phyloP scores from a whole-genome alignment of 2,797 vertebrate genomes.

The Crenichthys baileyi region DNA sequence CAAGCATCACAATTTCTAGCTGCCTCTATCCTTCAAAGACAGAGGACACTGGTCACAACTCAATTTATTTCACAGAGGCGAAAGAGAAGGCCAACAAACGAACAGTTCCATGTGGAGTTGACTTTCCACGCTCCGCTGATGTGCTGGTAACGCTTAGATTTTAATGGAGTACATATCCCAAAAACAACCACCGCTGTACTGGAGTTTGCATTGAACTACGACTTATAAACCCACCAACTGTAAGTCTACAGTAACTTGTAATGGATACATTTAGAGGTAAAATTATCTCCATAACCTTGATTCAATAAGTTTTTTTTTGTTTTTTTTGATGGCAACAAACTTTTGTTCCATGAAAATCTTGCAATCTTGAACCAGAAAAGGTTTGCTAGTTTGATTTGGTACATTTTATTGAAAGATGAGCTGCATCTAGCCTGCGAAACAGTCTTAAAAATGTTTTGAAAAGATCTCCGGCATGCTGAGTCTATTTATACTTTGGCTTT shows the following conservation, averaged over 20 bases:
- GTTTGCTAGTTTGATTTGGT: background rate
- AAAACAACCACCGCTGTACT: slow-evolving; percentile 36
- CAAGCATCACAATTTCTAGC: slow-evolving; percentile 52
- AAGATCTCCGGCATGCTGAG: background rate
- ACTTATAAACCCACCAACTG: slow-evolving; percentile 52
- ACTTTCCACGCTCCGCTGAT: slow-evolving; percentile 61
- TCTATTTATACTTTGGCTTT: background rate
- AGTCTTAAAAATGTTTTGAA: background rate
- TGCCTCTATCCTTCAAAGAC: slow-evolving; percentile 73
- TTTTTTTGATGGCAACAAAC: background rate
- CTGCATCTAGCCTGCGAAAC: background rate
- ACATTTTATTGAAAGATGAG: background rate
- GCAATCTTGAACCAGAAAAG: background rate
- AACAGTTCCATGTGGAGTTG: slow-evolving; percentile 69
- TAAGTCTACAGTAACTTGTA: slow-evolving; percentile 31
- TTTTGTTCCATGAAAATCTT: slow-evolving; percentile 11
- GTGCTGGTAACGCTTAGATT: slow-evolving; percentile 69
- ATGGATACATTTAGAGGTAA: background rate
- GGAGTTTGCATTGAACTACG: slow-evolving; percentile 61
- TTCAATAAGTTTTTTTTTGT: background rate
- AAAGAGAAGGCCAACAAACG: slow-evolving; percentile 56
- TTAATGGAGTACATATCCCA: slow-evolving; percentile 63
- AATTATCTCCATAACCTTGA: background rate
- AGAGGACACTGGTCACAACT: slow-evolving; percentile 68
- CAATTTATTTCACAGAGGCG: slow-evolving; percentile 42